Evolutionary conservation across 2,113 vertebrate genomes (phyloP).

Genomic region (Pungitius pungitius): DNA sequence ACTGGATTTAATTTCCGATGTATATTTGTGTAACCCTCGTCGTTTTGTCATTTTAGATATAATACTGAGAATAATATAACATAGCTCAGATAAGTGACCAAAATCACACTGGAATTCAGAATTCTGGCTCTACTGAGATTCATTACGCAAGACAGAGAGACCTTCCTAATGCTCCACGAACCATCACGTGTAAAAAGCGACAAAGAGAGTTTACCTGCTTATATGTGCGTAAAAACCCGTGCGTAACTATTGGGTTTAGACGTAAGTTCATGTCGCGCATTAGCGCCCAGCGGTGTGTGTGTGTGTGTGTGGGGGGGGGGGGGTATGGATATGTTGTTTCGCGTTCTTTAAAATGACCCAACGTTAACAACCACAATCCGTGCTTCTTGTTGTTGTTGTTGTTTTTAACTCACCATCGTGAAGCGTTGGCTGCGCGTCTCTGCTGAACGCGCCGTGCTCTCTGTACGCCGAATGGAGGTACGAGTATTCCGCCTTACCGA

Average conservation of each 20-base stretch:
- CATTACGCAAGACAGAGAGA: too few species aligned
- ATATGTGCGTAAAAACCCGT: constrained; percentile 30
- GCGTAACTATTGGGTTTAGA: constrained; percentile 28
- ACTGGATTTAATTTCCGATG: background rate
- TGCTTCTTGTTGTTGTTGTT: background rate
- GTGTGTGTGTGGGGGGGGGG: too few species aligned
- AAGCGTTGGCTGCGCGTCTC: constrained; percentile 83
- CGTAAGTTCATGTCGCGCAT: constrained; percentile 5
- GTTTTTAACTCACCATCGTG: constrained; percentile 80
- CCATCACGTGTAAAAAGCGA: background rate
- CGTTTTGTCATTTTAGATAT: background rate
- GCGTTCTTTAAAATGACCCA: background rate
- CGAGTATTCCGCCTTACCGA: constrained; percentile 88
- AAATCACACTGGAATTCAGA: background rate
- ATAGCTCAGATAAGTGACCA: background rate
- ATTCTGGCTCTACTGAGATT: background rate
- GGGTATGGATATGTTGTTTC: constrained; percentile 2
- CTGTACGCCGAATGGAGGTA: constrained; percentile 85
- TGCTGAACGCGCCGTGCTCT: constrained; percentile 84
- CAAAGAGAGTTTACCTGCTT: background rate
- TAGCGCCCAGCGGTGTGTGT: background rate
- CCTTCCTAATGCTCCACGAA: background rate
- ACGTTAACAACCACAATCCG: background rate
- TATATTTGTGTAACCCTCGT: background rate
- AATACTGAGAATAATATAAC: background rate